Base-by-base conservation (phyloP, 2,113 vertebrate genomes). In the Colius striatus region DNA sequence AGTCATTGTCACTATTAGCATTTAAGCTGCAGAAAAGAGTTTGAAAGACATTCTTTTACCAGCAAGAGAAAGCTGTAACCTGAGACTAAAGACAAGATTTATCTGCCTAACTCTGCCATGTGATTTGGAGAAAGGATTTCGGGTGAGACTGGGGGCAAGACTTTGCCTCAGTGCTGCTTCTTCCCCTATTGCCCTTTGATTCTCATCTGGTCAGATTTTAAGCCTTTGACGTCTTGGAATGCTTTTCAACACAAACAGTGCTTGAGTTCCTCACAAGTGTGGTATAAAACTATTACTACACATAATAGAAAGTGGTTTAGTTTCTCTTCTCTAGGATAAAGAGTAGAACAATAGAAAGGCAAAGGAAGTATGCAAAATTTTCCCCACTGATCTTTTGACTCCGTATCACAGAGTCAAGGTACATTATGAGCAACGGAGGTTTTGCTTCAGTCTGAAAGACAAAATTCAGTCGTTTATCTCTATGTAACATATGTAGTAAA, bases 241-340 rank as follows among this genome's bases (percentile, higher is more conserved):
- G 48, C 36, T 88, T 89, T 86, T 89, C 79, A 93, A 83, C 70
- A 86, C 20, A 65, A 96, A 89, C 77, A 87, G 36, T 25, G 50
- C 54, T 77, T 91, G 41, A 91, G 66, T 58, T 65, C n/a, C 41
- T 75, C 38, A 13, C 27, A 89, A 83, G 21, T 13, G 17, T 53
- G 45, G 27, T 75, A 84, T 73, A 38, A 94, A 94, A 76, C 34
- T 85, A 72, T 67, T 91, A 95, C 78, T 58, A 76, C 11, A 89
- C 50, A 67, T 75, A 93, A 78, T 8, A 83, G 29, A 88, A 72
- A 73, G 27, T 63, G 62, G 22, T 97, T 90, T 76, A 38, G 10
- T 89, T 84, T 91, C 47, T 93, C 60, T 67, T 45, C 74, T 38
- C 51, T 25, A 16, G 36, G 47, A 76, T 26, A 79, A 36, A 92